Evolutionary conservation across 1,140 invertebrate genomes (phyloP).

Genomic region (Anthonomus grandis): DNA sequence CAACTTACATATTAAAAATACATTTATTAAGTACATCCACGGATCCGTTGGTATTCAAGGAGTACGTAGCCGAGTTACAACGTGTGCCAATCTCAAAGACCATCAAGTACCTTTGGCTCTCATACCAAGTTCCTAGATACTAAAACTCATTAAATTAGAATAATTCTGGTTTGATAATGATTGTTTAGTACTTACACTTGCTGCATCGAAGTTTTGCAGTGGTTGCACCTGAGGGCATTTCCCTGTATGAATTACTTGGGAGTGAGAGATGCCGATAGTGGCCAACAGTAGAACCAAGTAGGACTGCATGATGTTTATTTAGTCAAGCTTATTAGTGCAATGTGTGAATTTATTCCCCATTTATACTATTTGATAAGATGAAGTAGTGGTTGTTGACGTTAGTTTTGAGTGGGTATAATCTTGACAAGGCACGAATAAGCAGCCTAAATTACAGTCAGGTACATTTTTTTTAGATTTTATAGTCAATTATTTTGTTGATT

Average conservation of each 20-base stretch:
- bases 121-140: not conserved
- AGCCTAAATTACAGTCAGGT: no score
- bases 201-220: not conserved
- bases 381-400: no score
- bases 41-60: not conserved
- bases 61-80: not conserved
- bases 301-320: no score
- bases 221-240: not conserved
- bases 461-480: no score
- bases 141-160: not conserved
- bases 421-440: no score
- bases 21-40: not conserved
- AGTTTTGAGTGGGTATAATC: no score
- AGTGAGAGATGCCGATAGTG: not conserved
- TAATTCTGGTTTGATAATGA: not conserved
- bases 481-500: no score
- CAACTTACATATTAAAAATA: not conserved
- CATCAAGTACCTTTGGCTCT: not conserved
- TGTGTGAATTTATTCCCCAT: no score
- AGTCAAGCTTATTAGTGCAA: no score
- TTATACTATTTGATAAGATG: no score
- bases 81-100: not conserved
- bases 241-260: not conserved
- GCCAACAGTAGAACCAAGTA: conserved; percentile 1
- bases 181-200: not conserved